Percentiles rank a stretch among this genome's conserved stretches.
These are phyloP conservation scores for Chloroceryle aenea DNA, from an alignment of 2,113 vertebrate species.

Conservation along the genomic window DNA sequence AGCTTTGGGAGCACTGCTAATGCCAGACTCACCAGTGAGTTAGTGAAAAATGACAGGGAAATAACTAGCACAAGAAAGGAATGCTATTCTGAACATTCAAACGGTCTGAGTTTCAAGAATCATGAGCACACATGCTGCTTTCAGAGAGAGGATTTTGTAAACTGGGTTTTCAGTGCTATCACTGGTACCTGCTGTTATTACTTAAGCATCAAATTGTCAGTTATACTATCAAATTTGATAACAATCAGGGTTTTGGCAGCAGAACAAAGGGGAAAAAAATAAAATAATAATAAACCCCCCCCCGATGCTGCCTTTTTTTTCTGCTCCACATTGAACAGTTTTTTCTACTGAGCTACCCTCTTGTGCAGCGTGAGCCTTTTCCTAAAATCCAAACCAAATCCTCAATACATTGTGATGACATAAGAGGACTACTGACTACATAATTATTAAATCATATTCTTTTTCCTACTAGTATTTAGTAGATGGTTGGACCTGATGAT, in stretches of 20 bases:
- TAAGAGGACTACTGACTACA: neutral
- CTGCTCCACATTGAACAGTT: neutral
- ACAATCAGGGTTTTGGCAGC: neutral
- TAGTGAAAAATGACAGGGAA: neutral
- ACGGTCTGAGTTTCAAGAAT: neutral
- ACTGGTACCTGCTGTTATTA: neutral
- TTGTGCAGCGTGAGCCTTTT: neutral
- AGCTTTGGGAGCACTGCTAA: neutral
- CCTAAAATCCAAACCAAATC: neutral
- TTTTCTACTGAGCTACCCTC: neutral
- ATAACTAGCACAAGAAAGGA: neutral
- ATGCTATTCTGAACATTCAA: neutral
- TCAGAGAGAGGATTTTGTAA: neutral
- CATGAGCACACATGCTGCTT: rapidly evolving
- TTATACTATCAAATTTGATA: neutral
- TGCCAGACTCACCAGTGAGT: neutral
- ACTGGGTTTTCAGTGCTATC: neutral
- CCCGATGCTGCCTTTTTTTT: neutral
- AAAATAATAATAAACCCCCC: neutral
- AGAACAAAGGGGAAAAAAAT: neutral
- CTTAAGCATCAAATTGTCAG: neutral
- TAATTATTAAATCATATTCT: neutral
- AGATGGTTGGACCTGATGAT: too few species aligned
- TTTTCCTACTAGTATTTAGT: too few species aligned
- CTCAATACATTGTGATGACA: neutral